These are phyloP conservation scores for Acronicta leporina DNA, from an alignment of 2,888 invertebrate species.

Conservation along the genomic window DNA sequence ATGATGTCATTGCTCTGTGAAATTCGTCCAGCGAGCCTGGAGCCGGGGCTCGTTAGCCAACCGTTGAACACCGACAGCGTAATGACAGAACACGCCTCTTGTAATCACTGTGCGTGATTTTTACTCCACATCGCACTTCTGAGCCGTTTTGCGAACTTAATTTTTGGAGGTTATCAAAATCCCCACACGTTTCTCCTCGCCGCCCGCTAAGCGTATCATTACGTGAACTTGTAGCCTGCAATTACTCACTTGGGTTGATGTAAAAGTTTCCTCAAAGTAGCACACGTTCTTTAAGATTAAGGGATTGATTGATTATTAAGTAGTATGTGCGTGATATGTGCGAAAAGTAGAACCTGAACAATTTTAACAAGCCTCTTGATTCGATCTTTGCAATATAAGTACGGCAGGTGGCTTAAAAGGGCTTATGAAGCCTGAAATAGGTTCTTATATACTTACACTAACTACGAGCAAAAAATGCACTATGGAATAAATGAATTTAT, in stretches of 20 bases:
- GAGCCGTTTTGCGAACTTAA: constrained; percentile 80
- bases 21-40: constrained; percentile 48
- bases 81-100: constrained; percentile 83
- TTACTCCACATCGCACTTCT: constrained; percentile 82
- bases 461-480: constrained; percentile 19
- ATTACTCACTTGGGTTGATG: constrained; percentile 76
- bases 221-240: constrained; percentile 71
- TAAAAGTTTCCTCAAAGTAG: constrained; percentile 72
- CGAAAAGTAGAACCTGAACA: constrained; percentile 49
- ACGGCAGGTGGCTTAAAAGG: constrained; percentile 43
- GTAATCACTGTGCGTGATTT: constrained; percentile 79
- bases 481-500: constrained; percentile 29
- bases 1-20: constrained; percentile 34
- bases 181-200: constrained; percentile 71
- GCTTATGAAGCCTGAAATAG: constrained; percentile 43
- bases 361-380: constrained; percentile 58
- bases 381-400: constrained; percentile 42
- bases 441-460: constrained; percentile 20
- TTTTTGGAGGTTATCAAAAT: constrained; percentile 80
- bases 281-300: constrained; percentile 60
- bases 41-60: constrained; percentile 70
- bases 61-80: constrained; percentile 69
- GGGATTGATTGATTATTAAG: constrained; percentile 72
- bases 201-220: constrained; percentile 81
- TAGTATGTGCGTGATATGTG: constrained; percentile 64